Evolutionary conservation across 1,140 invertebrate species (phyloP), one percentile per base, ranked within the genome.

Genomic region (Metopolophium dirhodum): DNA sequence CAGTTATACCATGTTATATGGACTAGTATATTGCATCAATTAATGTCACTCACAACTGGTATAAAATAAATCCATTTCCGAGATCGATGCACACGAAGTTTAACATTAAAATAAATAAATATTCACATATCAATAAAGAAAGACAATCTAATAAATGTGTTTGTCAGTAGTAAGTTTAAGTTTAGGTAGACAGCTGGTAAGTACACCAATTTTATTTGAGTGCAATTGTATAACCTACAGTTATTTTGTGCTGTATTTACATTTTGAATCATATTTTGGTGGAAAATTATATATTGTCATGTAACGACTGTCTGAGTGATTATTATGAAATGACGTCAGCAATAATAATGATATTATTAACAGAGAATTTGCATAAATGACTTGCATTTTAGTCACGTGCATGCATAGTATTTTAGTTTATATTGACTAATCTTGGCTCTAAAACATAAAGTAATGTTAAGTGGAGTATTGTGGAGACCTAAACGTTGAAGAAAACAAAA

Each of bases 281-380:
- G 18, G 9, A 37, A 57, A 89, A 47, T 77, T 47, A 57, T 57
- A 89, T 51, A 89, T 49, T 89, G 20, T 41, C 51, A 11, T 89
- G 22, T 57, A 23, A 89, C 37, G 51, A 54, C 35, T 11, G 37
- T 45, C 30, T 45, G 57, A 90, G 23, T 68, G 57, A 90, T 90
- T 45, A 68, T 68, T 45, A 37, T 20, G 26, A 68, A 45, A 90
- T 68, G 89, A 90, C 54, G 89, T 90, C 54, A 90, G 89, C 89
- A 57, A 89, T 57, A 89, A 37, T 89, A 89, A 37, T 18, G 35
- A 90, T 90, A 61, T 90, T 90, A 45, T n/a, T 61, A 90, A 68
- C 54, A 68, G 35, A 47, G 30, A 41, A 90, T 90, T 90, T 68
- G 14, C 89, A 68, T 90, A 68, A 90, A n/a, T 90, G 89, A 90